Conservation (phyloP, 2,113 vertebrate genomes). For the Ptychochromis oligacanthus region DNA sequence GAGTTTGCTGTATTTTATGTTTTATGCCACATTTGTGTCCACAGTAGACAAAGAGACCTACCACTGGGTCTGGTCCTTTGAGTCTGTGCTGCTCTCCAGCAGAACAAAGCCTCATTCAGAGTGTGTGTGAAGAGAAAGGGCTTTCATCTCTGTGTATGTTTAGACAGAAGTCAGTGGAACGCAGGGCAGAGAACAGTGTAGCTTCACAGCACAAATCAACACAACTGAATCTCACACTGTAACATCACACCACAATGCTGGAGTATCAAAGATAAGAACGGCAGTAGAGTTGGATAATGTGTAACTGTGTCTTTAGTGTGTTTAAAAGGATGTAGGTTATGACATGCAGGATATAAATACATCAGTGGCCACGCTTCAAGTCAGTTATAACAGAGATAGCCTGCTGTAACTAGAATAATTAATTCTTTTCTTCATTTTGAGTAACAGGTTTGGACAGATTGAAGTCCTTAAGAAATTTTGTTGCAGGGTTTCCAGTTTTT, state of each 20-base stretch:
- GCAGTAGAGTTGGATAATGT: neutral
- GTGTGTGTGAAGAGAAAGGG: slow-evolving; percentile 60
- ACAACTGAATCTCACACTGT: slow-evolving; percentile 6
- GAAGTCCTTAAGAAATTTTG: neutral
- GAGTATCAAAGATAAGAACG: slow-evolving; percentile 1
- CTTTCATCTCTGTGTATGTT: slow-evolving; percentile 76
- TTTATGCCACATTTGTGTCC: slow-evolving; percentile 36
- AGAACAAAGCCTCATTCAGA: slow-evolving; percentile 74
- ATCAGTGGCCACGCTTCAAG: neutral
- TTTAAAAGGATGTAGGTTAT: neutral
- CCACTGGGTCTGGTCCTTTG: slow-evolving; percentile 56
- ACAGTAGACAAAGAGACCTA: slow-evolving; percentile 66
- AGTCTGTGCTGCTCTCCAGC: slow-evolving; percentile 54
- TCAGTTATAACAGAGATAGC: neutral
- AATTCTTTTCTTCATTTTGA: neutral
- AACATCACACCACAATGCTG: slow-evolving; percentile 34
- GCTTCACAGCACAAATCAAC: slow-evolving; percentile 41
- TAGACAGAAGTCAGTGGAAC: slow-evolving; percentile 68
- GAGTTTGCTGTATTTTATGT: slow-evolving; percentile 27
- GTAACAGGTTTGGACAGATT: neutral
- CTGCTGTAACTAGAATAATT: neutral
- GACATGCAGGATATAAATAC: neutral
- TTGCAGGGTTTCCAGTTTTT: neutral
- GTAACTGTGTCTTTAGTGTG: neutral
- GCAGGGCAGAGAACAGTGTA: slow-evolving; percentile 49